A percentile compares a stretch with the other conserved stretches of the same genome.
Evolutionary conservation across 2,888 invertebrate genomes (phyloP).

Genomic region (Lasioglossum marginatum): DNA sequence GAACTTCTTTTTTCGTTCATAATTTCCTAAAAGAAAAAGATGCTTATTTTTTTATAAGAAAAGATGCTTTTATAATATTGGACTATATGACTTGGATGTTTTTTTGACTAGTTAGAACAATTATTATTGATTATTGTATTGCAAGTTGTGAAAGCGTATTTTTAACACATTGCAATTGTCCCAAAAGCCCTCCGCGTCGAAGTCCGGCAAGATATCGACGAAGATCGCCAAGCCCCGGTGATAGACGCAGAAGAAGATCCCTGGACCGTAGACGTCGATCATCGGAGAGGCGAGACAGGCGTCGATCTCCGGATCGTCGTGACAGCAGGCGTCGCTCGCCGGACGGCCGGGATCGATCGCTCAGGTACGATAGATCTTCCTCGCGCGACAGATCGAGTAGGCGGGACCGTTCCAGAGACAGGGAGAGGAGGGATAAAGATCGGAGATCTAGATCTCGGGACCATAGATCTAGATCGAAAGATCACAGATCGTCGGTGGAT

Average conservation of each 20-base stretch:
- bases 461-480: conserved; percentile 83
- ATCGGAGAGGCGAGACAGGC: conserved; percentile 80
- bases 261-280: conserved; percentile 81
- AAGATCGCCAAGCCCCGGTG: conserved; percentile 81
- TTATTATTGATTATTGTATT: too few relatives aligned
- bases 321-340: conserved; percentile 81
- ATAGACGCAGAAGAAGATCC: conserved; percentile 80
- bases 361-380: conserved; percentile 82
- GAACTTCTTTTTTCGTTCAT: too few relatives aligned
- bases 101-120: too few relatives aligned
- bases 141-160: neutral
- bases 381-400: conserved; percentile 83
- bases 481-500: conserved; percentile 77
- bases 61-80: too few relatives aligned
- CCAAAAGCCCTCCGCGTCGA: conserved; percentile 80
- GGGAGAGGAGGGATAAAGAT: conserved; percentile 84
- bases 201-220: conserved; percentile 82
- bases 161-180: conserved; percentile 18
- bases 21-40: too few relatives aligned
- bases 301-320: conserved; percentile 79
- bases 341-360: conserved; percentile 78
- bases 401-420: conserved; percentile 82
- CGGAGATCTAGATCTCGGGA: conserved; percentile 80
- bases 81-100: too few relatives aligned
- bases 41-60: too few relatives aligned